phyloP scores from a whole-genome alignment of 2,113 vertebrate species.

The Montifringilla adamsi region DNA sequence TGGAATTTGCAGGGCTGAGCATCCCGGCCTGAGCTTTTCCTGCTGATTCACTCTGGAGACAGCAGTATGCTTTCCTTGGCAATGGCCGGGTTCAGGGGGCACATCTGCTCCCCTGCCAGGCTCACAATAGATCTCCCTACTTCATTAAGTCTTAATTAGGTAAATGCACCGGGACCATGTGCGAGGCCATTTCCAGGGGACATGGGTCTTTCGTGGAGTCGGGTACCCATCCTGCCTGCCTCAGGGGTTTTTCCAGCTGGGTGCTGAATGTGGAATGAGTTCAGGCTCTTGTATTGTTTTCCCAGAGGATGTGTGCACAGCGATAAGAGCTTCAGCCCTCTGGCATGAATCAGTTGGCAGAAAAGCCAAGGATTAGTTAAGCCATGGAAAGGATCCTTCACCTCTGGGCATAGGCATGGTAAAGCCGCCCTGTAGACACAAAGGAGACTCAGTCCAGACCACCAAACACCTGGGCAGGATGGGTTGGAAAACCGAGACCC shows the following conservation, averaged over 20 bases:
- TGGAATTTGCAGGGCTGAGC: background rate
- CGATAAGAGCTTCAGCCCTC: background rate
- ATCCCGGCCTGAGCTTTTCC: background rate
- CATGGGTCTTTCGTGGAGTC: rapidly evolving
- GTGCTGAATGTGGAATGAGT: background rate
- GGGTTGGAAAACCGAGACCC: background rate
- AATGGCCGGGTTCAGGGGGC: background rate
- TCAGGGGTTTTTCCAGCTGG: background rate
- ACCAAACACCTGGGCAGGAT: background rate
- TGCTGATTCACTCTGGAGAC: constrained; percentile 36
- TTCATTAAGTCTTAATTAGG: constrained; percentile 15
- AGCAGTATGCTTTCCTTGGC: background rate
- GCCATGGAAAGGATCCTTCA: background rate
- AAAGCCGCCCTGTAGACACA: background rate
- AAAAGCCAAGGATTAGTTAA: background rate
- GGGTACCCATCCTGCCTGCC: background rate
- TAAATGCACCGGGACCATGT: background rate
- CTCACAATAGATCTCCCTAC: background rate
- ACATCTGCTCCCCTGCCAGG: background rate
- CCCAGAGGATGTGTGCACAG: background rate
- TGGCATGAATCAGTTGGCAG: background rate
- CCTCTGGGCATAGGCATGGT: background rate
- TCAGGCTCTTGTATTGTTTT: background rate
- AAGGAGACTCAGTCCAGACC: background rate
- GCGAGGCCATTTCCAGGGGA: background rate